phyloP scores from a whole-genome alignment of 2,888 invertebrate species.

The Kuschelorhynchus macadamiae region DNA sequence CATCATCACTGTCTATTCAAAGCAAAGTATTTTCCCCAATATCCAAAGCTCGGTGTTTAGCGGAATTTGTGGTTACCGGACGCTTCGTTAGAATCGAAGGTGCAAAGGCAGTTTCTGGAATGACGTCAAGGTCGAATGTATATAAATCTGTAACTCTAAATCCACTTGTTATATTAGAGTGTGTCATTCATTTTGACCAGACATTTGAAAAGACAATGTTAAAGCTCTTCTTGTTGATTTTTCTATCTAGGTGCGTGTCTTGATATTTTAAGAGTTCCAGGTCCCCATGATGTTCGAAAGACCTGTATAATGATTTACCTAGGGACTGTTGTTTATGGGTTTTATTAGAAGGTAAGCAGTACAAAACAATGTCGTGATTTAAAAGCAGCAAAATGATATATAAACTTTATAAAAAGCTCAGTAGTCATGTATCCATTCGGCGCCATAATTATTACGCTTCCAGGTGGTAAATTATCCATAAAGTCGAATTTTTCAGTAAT shows the following conservation, averaged over 20 bases:
- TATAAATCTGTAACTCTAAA: conserved; percentile 1
- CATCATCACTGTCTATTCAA: too few species aligned
- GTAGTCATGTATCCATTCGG: too few species aligned
- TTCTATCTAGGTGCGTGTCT: background rate
- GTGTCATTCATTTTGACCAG: conserved; percentile 6
- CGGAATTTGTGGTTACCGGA: too few species aligned
- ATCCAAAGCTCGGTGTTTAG: too few species aligned
- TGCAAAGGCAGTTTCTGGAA: conserved; percentile 12
- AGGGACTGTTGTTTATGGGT: conserved; percentile 47
- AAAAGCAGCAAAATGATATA: too few species aligned
- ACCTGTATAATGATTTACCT: background rate
- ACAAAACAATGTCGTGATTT: too few species aligned
- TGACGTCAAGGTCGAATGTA: background rate
- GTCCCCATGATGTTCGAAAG: conserved; percentile 1
- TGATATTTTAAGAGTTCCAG: background rate
- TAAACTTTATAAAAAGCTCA: too few species aligned
- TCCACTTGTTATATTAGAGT: background rate
- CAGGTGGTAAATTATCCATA: too few species aligned
- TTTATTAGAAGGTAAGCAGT: conserved; percentile 39
- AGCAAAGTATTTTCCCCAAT: too few species aligned
- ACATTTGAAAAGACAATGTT: background rate
- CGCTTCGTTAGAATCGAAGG: too few species aligned
- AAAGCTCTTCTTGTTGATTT: background rate
- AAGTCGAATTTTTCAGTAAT: too few species aligned
- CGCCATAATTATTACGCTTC: too few species aligned